Percentiles rank a stretch among this genome's conserved stretches.
phyloP scores from a whole-genome alignment of 2,113 vertebrate species.

The Labrus mixtus region DNA sequence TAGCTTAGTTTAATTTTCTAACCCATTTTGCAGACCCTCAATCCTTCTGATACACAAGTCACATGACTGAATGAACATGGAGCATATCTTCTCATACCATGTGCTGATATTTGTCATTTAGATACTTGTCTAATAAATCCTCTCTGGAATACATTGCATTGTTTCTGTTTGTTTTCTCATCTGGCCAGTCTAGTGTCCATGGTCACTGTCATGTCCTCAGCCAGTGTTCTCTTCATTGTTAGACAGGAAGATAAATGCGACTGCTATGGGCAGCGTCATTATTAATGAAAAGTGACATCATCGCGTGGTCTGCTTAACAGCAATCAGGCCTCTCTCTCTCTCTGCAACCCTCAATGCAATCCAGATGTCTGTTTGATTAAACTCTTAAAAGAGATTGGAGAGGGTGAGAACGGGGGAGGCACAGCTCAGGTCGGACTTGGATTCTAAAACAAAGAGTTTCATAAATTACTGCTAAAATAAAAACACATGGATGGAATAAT shows the following conservation, averaged over 20 bases:
- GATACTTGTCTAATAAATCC: background rate
- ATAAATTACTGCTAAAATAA: constrained; percentile 76
- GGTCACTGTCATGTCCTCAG: constrained; percentile 42
- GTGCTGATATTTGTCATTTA: background rate
- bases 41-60: background rate
- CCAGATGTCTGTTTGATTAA: constrained; percentile 83
- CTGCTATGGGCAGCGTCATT: constrained; percentile 75
- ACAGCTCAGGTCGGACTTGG: constrained; percentile 57
- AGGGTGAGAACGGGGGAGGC: constrained; percentile 49
- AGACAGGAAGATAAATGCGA: constrained; percentile 75
- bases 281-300: constrained; percentile 84
- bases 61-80: background rate
- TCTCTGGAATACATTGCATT: background rate
- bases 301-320: constrained; percentile 79
- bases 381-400: constrained; percentile 64
- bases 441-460: constrained; percentile 77
- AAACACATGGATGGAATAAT: constrained; percentile 75
- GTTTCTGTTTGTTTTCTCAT: constrained; percentile 56
- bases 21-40: background rate
- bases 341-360: constrained; percentile 71
- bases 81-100: background rate
- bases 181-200: constrained; percentile 27
- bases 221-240: constrained; percentile 43
- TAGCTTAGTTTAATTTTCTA: background rate
- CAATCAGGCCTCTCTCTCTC: constrained; percentile 74